Conservation (phyloP, 2,888 invertebrate genomes). For the Scelioninae gen. 2 region DNA sequence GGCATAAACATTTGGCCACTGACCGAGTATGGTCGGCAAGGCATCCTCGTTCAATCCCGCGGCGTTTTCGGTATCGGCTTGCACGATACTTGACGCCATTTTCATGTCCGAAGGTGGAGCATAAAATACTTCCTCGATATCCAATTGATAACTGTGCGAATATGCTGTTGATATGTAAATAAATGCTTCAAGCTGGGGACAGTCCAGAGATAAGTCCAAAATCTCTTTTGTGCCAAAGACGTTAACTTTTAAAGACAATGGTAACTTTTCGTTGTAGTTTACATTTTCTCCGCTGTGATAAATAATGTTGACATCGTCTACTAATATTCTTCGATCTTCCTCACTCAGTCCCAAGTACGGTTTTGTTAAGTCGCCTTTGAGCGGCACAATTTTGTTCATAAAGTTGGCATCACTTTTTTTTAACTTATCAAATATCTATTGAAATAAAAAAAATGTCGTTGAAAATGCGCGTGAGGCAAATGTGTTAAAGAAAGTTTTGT, state of each 20-base stretch:
- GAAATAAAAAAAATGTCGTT: too few relatives aligned
- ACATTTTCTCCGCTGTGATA: conserved; percentile 65
- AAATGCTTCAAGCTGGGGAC: conserved; percentile 62
- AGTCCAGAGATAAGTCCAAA: conserved; percentile 65
- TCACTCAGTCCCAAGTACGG: conserved; percentile 62
- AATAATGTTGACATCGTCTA: conserved; percentile 63
- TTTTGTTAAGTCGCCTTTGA: conserved; percentile 63
- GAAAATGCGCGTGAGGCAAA: too few relatives aligned
- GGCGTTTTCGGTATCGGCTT: conserved; percentile 56
- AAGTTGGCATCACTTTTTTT: conserved; percentile 59
- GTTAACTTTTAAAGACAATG: conserved; percentile 60
- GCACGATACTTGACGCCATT: conserved; percentile 63
- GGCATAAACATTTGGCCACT: conserved; percentile 64
- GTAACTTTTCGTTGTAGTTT: conserved; percentile 58
- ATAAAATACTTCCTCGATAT: conserved; percentile 66
- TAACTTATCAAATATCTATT: conserved; percentile 66
- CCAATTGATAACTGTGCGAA: conserved; percentile 61
- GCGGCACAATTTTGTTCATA: conserved; percentile 53
- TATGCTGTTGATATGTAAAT: conserved; percentile 66
- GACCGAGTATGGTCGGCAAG: conserved; percentile 57
- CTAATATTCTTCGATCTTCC: conserved; percentile 56
- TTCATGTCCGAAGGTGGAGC: conserved; percentile 63
- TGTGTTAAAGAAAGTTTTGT: too few relatives aligned
- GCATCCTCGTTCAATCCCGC: conserved; percentile 61
- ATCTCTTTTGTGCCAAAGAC: conserved; percentile 64